These are phyloP conservation scores for Smutsia temminckii DNA, from an alignment of 2,797 vertebrate species.

Conservation along the genomic window DNA sequence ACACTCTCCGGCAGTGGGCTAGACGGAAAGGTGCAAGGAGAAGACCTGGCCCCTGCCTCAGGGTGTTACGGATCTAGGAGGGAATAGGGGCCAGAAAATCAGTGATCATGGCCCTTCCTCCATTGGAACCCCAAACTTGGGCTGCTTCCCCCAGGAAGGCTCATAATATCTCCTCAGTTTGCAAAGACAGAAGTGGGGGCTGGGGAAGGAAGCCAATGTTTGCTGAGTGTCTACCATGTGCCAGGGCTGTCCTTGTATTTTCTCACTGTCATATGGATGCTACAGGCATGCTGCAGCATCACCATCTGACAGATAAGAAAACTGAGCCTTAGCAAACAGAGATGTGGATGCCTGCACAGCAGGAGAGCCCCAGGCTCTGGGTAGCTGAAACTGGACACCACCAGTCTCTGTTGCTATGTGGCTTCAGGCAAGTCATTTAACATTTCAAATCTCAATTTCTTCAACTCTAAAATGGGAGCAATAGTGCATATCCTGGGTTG, in stretches of 20 bases:
- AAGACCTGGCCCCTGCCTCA: background rate
- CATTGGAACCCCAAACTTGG: background rate
- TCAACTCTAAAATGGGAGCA: constrained; percentile 31
- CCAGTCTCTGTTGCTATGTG: background rate
- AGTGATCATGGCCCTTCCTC: background rate
- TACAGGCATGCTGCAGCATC: background rate
- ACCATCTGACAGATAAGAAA: background rate
- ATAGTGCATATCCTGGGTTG: accelerated
- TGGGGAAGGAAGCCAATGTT: background rate
- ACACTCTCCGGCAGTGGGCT: background rate
- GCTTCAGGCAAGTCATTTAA: background rate
- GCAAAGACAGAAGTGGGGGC: background rate
- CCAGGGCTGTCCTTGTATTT: background rate
- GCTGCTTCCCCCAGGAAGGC: background rate
- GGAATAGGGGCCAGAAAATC: background rate
- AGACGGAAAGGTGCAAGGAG: background rate
- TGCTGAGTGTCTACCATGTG: background rate
- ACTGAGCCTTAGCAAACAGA: background rate
- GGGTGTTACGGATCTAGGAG: background rate
- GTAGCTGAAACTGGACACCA: background rate
- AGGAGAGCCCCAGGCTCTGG: background rate
- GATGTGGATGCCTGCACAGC: background rate
- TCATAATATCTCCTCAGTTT: background rate
- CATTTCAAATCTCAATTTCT: background rate
- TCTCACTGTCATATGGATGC: background rate